Evolutionary conservation across 1,140 invertebrate genomes (phyloP).

Genomic region (Aphidius ervi): DNA sequence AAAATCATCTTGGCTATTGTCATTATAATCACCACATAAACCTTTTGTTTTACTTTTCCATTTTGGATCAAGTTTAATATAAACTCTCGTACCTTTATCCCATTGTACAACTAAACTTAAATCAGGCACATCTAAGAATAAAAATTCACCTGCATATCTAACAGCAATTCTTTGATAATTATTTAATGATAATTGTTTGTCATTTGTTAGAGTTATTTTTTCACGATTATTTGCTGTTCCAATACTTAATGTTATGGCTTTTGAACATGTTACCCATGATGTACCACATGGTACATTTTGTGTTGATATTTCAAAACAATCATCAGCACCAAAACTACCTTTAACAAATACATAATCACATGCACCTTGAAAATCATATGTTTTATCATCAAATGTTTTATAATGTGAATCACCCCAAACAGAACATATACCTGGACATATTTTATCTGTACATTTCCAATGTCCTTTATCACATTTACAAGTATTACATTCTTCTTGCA

Average conservation of each 20-base stretch:
- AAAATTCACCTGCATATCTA: slow-evolving; percentile 66
- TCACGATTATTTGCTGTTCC: slow-evolving; percentile 57
- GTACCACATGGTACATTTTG: slow-evolving; percentile 82
- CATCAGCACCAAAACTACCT: slow-evolving; percentile 57
- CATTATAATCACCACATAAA: slow-evolving; percentile 88
- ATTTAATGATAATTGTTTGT: slow-evolving; percentile 44
- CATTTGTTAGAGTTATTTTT: slow-evolving; percentile 57
- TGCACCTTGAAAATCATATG: slow-evolving; percentile 81
- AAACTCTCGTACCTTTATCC: slow-evolving; percentile 77
- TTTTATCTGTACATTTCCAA: slow-evolving; percentile 64
- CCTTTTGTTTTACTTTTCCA: slow-evolving; percentile 78
- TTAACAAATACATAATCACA: slow-evolving; percentile 83
- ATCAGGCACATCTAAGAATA: slow-evolving; percentile 74
- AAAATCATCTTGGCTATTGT: slow-evolving; percentile 77
- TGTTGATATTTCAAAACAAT: slow-evolving; percentile 67
- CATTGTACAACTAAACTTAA: slow-evolving; percentile 78
- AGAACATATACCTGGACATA: slow-evolving; percentile 68
- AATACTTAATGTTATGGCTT: slow-evolving; percentile 67
- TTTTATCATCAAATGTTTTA: slow-evolving; percentile 78
- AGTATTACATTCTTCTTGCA: slow-evolving; percentile 77
- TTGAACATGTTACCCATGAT: slow-evolving; percentile 81
- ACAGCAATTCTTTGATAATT: slow-evolving; percentile 51
- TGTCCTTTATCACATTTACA: slow-evolving; percentile 66
- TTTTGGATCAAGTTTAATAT: slow-evolving; percentile 68
- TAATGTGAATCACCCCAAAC: slow-evolving; percentile 87